These are phyloP conservation scores for Strix aluco DNA, from an alignment of 2,113 vertebrate genomes.

Conservation along the genomic window DNA sequence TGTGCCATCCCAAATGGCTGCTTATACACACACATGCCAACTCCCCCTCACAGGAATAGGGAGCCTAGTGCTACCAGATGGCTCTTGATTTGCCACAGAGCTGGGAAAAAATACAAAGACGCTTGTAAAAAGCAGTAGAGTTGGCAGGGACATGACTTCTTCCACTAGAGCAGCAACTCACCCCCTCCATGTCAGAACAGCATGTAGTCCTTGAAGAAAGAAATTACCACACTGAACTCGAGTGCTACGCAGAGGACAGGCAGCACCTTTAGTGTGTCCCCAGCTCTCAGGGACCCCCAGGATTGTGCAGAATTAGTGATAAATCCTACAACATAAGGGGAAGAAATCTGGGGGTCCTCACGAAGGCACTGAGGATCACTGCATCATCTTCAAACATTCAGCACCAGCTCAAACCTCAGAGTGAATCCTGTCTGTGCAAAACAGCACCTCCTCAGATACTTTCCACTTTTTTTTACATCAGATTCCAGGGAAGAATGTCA, in stretches of 20 bases:
- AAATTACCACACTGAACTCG: background rate
- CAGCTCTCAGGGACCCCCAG: background rate
- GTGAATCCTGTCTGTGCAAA: background rate
- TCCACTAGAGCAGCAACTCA: background rate
- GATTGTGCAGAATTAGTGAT: background rate
- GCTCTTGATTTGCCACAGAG: background rate
- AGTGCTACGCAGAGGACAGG: rapidly evolving
- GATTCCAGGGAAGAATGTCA: background rate
- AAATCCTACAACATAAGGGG: background rate
- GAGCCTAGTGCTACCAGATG: background rate
- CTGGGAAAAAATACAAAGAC: background rate
- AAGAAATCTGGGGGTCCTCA: background rate
- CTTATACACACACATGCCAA: background rate
- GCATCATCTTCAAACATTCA: background rate
- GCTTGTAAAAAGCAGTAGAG: background rate
- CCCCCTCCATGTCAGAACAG: background rate
- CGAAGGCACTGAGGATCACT: background rate
- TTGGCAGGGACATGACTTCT: background rate
- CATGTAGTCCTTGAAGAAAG: background rate
- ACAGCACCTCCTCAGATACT: background rate
- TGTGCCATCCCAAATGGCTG: background rate
- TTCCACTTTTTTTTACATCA: background rate
- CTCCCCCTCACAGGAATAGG: background rate
- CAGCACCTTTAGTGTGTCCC: background rate
- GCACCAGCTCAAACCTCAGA: background rate